Conservation (phyloP, 2,797 vertebrate genomes). For the Sebastes minor region DNA sequence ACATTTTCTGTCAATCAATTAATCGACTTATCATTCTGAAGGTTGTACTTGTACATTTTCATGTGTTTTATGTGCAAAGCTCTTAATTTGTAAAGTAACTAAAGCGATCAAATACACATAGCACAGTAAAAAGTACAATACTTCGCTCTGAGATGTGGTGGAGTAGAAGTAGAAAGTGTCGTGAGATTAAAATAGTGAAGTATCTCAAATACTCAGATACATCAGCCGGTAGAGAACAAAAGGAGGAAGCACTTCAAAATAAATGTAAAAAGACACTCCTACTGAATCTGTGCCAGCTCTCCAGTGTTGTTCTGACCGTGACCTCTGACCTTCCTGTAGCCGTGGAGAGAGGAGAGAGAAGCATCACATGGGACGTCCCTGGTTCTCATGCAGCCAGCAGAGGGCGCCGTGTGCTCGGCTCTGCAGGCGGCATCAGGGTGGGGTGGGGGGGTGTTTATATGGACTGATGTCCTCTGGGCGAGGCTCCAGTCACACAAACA, state of each 20-base stretch:
- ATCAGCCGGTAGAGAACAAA: not conserved
- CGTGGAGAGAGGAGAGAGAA: not conserved
- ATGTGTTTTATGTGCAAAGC: not conserved
- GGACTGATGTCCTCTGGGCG: not conserved
- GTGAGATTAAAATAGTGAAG: not conserved
- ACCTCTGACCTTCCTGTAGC: not conserved
- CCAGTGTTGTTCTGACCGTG: not conserved
- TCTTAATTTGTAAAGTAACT: not conserved
- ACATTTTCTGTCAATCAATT: not conserved
- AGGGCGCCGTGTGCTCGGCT: constrained; percentile 26
- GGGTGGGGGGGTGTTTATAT: not conserved
- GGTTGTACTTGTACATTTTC: not conserved
- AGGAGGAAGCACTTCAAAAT: not conserved
- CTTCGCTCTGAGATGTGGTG: not conserved
- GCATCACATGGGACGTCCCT: not conserved
- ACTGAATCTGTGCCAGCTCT: not conserved
- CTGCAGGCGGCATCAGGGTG: not conserved
- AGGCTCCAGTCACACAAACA: not conserved
- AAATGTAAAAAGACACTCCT: not conserved
- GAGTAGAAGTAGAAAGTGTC: not conserved
- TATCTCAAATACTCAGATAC: not conserved
- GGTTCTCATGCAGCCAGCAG: constrained; percentile 36
- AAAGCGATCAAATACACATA: not conserved
- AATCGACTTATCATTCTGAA: not conserved
- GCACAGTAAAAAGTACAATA: not conserved